Evolutionary conservation across 2,797 vertebrate genomes (phyloP), one percentile per base, ranked within the genome.

Genomic region (Pseudochirops cupreus): DNA sequence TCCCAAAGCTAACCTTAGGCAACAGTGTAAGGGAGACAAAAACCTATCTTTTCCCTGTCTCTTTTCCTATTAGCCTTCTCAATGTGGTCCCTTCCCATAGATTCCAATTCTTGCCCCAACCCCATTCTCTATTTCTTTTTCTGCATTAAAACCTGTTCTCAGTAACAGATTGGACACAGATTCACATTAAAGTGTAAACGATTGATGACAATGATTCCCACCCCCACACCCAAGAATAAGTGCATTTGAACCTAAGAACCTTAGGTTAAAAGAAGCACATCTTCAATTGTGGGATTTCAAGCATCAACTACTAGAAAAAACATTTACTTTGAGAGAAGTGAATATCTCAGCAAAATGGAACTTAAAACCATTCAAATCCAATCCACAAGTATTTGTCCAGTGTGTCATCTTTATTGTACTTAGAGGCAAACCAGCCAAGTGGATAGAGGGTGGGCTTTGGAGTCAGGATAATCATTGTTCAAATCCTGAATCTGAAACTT

Each of bases 171-270:
- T 57, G 33, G 12, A 87, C 56, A 89, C 12, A 9, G 90, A 24
- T 91, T 94, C 28, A 2, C n/a, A 82, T n/a, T 82, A 82, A 82
- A 24, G 67, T 28, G 2, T 53, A 53, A 1, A 46, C 52, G 11
- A 12, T 89, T 92, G 0, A 1, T 50, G 91, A 89, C 95, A 74
- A 0, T 26, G 0, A 59, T 3, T 90, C 52, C 33, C 67, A 74
- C 26, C 21, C 54, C 92, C 56, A 52, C 90, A 55, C 58, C n/a
- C 56, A 4, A 14, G 46, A 50, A 54, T 29, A 6, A 50, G 13
- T 18, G 13, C 28, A 33, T 94, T 92, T 95, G 62, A 54, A 82
- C 52, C 62, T 50, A 93, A 92, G 56, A 92, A 90, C 56, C 67
- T 95, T 91, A 33, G 0, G 3, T 52, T 91, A 74, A 74, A 74